Base-by-base conservation (phyloP, 2,888 invertebrate species). In the Heliconius hortense region DNA sequence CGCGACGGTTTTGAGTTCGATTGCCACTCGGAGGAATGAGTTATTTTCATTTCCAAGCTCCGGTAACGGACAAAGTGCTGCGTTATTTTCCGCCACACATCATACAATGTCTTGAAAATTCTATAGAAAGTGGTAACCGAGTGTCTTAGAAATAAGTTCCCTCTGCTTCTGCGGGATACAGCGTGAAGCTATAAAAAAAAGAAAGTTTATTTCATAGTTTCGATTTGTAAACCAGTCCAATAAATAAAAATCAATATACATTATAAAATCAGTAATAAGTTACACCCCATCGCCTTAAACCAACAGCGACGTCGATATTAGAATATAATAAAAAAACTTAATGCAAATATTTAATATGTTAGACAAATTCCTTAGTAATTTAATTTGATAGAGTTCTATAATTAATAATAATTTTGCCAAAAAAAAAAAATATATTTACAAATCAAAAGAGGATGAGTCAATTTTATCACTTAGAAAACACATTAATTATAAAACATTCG, bases 351-450 rank as follows among this genome's bases (percentile, higher is more conserved):
- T 73, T 62, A 62, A 56, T 48, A 60, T 66, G 72, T 67, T 28
- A 64, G 53, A 70, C 62, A 71, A 73, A 77, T 77, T 75, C 68
- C 56, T 48, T 53, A 15, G 43, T 71, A 75, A 78, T 75, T 78
- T 73, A 75, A 62, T 35, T 56, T 72, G 56, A 73, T 63, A 73
- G 63, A 71, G 62, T 43, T 75, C 63, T 63, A 66, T 77, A 77
- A 75, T 78, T 73, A 78, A 73, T 66, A 56, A 78, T 63, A 63
- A 78, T 70, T 76, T 78, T 64, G 59, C 18, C 26, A 24, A 48
- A 72, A 64, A 64, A 75, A 56, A 1, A n/a, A 73, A 60, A 72
- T 72, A 77, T 64, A 78, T 75, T 73, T 75, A 63, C 67, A 60
- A 74, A 66, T 68, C 35, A 31, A 60, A 4, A 62, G 21, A 48